A percentile compares a stretch with the other conserved stretches of the same genome.
Conservation (phyloP, 2,113 vertebrate species). For the Odontophorus gujanensis region DNA sequence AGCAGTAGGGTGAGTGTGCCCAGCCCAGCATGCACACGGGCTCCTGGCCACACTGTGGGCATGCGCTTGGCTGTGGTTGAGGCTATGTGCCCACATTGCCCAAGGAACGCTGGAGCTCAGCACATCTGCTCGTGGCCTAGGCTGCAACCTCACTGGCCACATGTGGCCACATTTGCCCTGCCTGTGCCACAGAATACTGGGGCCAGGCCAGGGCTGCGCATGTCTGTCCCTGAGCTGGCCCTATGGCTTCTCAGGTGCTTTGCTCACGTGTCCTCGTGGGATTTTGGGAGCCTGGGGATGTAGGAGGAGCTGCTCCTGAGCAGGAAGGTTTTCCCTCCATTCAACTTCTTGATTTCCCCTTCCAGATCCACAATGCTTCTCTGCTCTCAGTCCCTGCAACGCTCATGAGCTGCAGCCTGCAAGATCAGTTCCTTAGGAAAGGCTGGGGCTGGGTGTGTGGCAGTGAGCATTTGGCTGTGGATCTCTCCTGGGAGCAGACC, state of each 20-base stretch:
- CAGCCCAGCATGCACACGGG: rapidly evolving
- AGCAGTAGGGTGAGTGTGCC: not conserved
- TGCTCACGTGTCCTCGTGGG: not conserved
- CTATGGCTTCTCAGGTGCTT: not conserved
- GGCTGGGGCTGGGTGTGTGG: rapidly evolving
- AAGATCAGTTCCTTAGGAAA: not conserved
- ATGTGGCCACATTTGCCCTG: not conserved
- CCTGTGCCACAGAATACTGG: not conserved
- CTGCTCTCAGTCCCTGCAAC: not conserved
- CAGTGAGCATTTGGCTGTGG: not conserved
- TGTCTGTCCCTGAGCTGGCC: not conserved
- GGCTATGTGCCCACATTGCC: rapidly evolving
- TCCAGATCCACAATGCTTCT: rapidly evolving
- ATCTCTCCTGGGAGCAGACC: not conserved
- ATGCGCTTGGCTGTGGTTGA: not conserved
- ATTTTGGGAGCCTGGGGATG: not conserved
- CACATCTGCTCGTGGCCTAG: not conserved
- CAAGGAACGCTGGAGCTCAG: not conserved
- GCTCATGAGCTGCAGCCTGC: rapidly evolving
- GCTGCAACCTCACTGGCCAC: not conserved
- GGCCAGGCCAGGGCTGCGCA: not conserved
- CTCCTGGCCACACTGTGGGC: rapidly evolving
- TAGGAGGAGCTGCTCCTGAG: not conserved
- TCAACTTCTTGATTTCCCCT: not conserved
- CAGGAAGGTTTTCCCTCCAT: not conserved